Conservation (phyloP, 1,140 invertebrate species). For the Bursaphelenchus mucronatus region DNA sequence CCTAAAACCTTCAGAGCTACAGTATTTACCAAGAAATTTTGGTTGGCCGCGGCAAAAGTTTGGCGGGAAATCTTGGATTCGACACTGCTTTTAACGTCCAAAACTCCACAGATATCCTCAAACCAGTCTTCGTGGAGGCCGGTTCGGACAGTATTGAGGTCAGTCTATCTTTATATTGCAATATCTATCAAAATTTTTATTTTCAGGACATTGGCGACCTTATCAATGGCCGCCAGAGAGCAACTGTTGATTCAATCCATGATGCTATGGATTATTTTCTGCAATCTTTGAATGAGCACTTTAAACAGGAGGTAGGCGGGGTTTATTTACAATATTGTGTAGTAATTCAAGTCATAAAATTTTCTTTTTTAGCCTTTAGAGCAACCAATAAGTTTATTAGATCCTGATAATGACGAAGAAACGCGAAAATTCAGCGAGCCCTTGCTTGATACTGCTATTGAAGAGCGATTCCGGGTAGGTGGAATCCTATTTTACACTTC, state of each 20-base stretch:
- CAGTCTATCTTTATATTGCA: background rate
- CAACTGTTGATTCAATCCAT: background rate
- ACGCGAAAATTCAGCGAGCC: slow-evolving; percentile 8
- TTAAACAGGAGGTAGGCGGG: slow-evolving; percentile 12
- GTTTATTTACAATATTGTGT: background rate
- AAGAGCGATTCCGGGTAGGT: slow-evolving; percentile 16
- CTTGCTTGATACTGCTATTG: slow-evolving; percentile 8
- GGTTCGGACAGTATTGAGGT: slow-evolving; percentile 3
- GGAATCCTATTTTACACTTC: no score
- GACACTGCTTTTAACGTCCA: slow-evolving; percentile 3
- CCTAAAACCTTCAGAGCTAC: slow-evolving; percentile 3
- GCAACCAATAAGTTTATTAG: background rate
- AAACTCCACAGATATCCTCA: slow-evolving; percentile 8
- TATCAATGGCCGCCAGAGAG: background rate
- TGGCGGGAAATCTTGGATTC: slow-evolving; percentile 7
- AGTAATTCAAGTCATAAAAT: background rate
- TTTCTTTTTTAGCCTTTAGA: background rate
- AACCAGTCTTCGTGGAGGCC: slow-evolving; percentile 12
- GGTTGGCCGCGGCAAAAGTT: slow-evolving; percentile 10
- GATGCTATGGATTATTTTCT: slow-evolving; percentile 10
- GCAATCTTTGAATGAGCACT: slow-evolving; percentile 7
- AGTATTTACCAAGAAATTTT: slow-evolving; percentile 18
- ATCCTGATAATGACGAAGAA: slow-evolving; percentile 4
- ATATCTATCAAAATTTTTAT: background rate
- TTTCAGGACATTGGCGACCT: slow-evolving; percentile 10